phyloP scores from a whole-genome alignment of 2,113 vertebrate species.

The Serilophus lunatus region DNA sequence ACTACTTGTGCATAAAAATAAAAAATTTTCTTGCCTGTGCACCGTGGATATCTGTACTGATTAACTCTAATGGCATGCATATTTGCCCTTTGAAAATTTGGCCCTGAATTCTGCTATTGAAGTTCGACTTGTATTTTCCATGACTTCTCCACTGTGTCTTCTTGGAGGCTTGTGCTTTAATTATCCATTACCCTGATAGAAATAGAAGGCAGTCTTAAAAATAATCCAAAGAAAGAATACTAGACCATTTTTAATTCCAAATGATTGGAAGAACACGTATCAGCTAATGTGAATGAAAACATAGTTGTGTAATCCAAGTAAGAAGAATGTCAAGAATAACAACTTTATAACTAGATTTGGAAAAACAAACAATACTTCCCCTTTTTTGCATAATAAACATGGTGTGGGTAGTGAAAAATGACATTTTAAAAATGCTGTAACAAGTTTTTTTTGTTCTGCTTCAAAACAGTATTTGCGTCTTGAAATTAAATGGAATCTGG shows the following conservation, averaged over 20 bases:
- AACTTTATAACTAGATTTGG: slow-evolving; percentile 36
- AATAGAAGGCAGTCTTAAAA: slow-evolving; percentile 13
- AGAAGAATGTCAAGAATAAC: slow-evolving; percentile 46
- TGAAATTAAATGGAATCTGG: slow-evolving; percentile 38
- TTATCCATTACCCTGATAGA: slow-evolving; percentile 18
- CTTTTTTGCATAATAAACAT: slow-evolving; percentile 37
- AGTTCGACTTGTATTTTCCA: not conserved
- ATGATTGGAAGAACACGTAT: slow-evolving; percentile 29
- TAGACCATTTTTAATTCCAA: slow-evolving; percentile 17
- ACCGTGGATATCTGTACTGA: not conserved
- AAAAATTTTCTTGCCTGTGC: not conserved
- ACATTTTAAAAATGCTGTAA: not conserved
- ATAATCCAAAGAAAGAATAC: not conserved
- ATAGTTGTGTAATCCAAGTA: slow-evolving; percentile 5
- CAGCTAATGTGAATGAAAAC: slow-evolving; percentile 24
- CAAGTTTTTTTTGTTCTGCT: slow-evolving; percentile 14
- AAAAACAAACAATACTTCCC: slow-evolving; percentile 42
- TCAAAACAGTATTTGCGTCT: slow-evolving; percentile 37
- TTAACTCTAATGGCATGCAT: not conserved
- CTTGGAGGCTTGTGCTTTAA: not conserved
- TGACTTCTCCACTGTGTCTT: not conserved
- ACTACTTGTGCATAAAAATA: not conserved
- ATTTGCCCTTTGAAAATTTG: not conserved
- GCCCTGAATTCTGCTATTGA: not conserved
- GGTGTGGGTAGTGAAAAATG: slow-evolving; percentile 10